A percentile compares a stretch with the other conserved stretches of the same genome.
Evolutionary conservation across 2,113 vertebrate species (phyloP).

Genomic region (Nesogale talazaci): DNA sequence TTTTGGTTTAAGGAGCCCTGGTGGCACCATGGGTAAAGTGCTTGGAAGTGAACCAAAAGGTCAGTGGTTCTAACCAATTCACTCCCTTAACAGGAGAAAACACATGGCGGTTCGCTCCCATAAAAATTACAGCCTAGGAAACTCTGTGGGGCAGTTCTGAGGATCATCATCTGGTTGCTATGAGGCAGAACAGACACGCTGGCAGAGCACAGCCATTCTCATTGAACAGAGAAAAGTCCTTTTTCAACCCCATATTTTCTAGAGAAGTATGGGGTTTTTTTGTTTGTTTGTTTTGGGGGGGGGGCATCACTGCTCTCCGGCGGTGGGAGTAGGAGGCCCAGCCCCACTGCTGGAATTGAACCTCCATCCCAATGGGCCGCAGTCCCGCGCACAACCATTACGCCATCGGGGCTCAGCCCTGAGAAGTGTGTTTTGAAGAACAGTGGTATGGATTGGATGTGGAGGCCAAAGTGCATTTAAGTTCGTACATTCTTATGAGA

Average conservation of each 20-base stretch:
- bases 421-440: constrained; percentile 36
- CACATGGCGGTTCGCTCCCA: neutral
- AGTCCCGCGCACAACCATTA: too few species aligned
- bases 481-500: neutral
- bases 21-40: neutral
- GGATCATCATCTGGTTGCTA: neutral
- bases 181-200: constrained; percentile 49
- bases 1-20: neutral
- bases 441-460: neutral
- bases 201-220: neutral
- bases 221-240: neutral
- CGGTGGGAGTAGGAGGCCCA: too few species aligned
- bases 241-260: constrained; percentile 43
- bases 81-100: neutral
- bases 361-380: too few species aligned
- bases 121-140: neutral
- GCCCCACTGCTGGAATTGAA: too few species aligned
- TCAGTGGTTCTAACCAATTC: neutral
- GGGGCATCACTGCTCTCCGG: too few species aligned
- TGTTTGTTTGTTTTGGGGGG: too few species aligned
- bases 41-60: neutral
- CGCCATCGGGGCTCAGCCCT: too few species aligned
- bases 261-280: constrained; percentile 18
- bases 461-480: neutral
- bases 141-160: neutral